Conservation (phyloP, 2,113 vertebrate genomes). For the Clarias gariepinus region DNA sequence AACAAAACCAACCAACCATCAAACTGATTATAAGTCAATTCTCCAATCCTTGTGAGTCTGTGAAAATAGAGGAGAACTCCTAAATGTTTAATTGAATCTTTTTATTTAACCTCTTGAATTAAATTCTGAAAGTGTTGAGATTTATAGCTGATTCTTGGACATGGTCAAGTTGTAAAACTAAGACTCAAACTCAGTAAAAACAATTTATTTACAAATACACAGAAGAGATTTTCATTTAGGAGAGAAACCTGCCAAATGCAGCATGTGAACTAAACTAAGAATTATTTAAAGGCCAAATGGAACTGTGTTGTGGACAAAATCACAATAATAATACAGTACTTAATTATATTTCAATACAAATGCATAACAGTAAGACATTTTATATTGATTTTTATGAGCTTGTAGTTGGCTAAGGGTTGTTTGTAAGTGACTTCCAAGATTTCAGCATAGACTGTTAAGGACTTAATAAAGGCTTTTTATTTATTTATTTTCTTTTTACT, state of each 20-base stretch:
- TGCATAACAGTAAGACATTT: not conserved
- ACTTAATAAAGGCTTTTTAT: not conserved
- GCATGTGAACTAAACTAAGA: not conserved
- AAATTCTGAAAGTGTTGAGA: not conserved
- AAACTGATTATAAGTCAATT: too few species aligned
- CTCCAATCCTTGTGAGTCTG: too few species aligned
- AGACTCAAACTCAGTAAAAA: not conserved
- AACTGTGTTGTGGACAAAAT: not conserved
- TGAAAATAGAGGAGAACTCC: too few species aligned
- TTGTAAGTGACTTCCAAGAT: not conserved
- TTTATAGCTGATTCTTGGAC: not conserved
- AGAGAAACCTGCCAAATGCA: not conserved
- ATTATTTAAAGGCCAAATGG: not conserved
- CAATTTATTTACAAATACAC: not conserved
- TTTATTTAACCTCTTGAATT: too few species aligned
- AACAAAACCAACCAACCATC: too few species aligned
- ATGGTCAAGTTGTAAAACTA: not conserved
- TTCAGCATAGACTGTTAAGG: not conserved
- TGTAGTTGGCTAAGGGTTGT: not conserved
- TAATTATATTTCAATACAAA: not conserved
- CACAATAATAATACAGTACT: not conserved
- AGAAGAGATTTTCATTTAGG: not conserved
- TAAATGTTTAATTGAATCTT: too few species aligned
- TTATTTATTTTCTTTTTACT: not conserved
- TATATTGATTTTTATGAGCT: not conserved